A percentile compares a stretch with the other conserved stretches of the same genome.
Evolutionary conservation across 2,888 invertebrate species (phyloP).

Genomic region (Hirtodrosophila duncani): DNA sequence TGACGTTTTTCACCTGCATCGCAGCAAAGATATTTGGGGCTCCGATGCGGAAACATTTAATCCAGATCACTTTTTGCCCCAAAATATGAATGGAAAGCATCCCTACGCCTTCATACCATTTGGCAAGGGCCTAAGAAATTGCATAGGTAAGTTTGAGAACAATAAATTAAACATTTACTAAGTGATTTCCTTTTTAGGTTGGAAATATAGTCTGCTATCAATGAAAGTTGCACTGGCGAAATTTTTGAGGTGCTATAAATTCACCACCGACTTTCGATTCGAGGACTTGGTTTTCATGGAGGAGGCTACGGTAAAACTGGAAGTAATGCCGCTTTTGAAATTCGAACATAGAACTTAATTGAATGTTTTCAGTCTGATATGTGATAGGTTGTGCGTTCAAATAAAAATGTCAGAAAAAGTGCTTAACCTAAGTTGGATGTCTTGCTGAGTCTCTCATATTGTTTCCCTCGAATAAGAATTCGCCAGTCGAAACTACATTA

Average conservation of each 20-base stretch:
- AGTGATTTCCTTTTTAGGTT: conserved; percentile 60
- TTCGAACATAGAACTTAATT: conserved; percentile 25
- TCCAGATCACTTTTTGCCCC: conserved; percentile 74
- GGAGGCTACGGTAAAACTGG: conserved; percentile 57
- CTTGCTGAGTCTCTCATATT: too few species aligned
- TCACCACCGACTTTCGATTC: conserved; percentile 62
- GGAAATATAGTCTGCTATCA: conserved; percentile 61
- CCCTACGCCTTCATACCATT: conserved; percentile 74
- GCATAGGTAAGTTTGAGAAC: conserved; percentile 68
- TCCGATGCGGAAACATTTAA: conserved; percentile 66
- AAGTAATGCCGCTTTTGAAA: conserved; percentile 47
- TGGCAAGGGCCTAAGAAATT: conserved; percentile 72
- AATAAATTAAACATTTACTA: too few species aligned
- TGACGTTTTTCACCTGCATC: conserved; percentile 69
- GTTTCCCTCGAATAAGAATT: too few species aligned
- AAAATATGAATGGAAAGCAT: conserved; percentile 63
- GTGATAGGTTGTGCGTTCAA: too few species aligned
- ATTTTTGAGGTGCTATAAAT: conserved; percentile 62
- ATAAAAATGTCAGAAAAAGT: too few species aligned
- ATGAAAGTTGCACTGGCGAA: conserved; percentile 62
- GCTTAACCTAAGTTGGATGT: too few species aligned
- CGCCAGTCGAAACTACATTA: too few species aligned
- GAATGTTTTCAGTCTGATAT: too few species aligned
- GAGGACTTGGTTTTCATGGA: conserved; percentile 64
- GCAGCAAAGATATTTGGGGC: conserved; percentile 71